Evolutionary conservation across 2,888 invertebrate genomes (phyloP).

Genomic region (Patella caerulea): DNA sequence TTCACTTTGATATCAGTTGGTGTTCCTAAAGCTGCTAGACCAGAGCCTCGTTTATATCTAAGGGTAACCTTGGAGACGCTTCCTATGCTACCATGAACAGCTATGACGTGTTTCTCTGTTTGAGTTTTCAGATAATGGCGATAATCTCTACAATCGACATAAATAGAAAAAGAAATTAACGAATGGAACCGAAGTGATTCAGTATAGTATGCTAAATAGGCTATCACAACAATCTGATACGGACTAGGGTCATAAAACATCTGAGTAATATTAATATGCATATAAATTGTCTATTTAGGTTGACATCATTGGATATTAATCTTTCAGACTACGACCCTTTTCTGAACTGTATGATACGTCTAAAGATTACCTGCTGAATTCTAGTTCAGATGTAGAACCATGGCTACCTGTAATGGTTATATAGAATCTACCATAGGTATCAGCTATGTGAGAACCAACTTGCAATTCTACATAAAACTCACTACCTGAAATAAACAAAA

Average conservation of each 20-base stretch:
- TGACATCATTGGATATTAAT: no score
- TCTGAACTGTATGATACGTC: no score
- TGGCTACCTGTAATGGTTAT: slow-evolving; percentile 45
- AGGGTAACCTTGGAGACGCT: slow-evolving; percentile 43
- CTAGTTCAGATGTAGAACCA: slow-evolving; percentile 38
- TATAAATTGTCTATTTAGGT: no score
- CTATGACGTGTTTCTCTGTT: slow-evolving; percentile 48
- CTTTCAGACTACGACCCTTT: no score
- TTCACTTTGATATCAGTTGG: neutral
- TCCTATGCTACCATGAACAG: slow-evolving; percentile 42
- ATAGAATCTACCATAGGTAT: slow-evolving; percentile 45
- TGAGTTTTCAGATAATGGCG: slow-evolving; percentile 30
- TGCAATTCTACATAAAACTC: slow-evolving; percentile 50
- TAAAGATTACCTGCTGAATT: slow-evolving; percentile 43
- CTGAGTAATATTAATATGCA: no score
- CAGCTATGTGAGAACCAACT: slow-evolving; percentile 34
- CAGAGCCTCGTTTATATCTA: slow-evolving; percentile 38
- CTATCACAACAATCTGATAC: no score
- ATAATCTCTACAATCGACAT: slow-evolving; percentile 22
- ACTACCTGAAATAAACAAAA: slow-evolving; percentile 39
- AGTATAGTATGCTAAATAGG: no score
- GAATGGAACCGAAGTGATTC: no score
- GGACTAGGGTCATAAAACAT: no score
- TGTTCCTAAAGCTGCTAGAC: slow-evolving; percentile 24
- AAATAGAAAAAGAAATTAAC: neutral